Base-by-base conservation (phyloP, 2,888 invertebrate genomes). In the Conchocele bisecta region DNA sequence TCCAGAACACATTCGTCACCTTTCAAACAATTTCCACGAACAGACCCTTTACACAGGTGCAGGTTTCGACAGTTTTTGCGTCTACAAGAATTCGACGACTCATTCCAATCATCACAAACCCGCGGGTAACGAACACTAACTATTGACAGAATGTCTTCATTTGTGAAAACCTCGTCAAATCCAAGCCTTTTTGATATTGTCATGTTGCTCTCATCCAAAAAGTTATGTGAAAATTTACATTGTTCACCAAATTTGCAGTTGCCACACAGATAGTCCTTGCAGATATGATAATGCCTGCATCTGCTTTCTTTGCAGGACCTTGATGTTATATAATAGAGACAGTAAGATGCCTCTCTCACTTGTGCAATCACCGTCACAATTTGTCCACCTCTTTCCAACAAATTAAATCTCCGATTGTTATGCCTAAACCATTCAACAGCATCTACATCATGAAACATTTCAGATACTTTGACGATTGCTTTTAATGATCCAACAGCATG, bases 21-120 rank as follows among this genome's bases (percentile, higher is more conserved):
- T 31, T 20, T 5, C 26, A 29, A 58, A 35, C 67, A 67, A 15
- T 50, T 29, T n/a, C 60, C 54, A 37, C 39, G 54, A 9, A 67
- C 33, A 41, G 48, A 60, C 9, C 50, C 42, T 60, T 53, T 60
- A 39, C 67, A 67, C 24, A 67, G 31, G 41, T 67, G 67, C 20
- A 67, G 61, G 33, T 60, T 20, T 1, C 26, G n/a, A 48, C 67
- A 60, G n/a, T 46, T 31, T 24, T 17, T 13, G 28, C 54, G 33
- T 13, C 26, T n/a, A 56, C 67, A 67, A 24, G 1, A 29, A n/a
- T 15, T 37, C n/a, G n/a, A n/a, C 13, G 24, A n/a, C 1, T 29
- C n/a, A n/a, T n/a, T n/a, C n/a, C n/a, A n/a, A n/a, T n/a, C n/a
- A n/a, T n/a, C n/a, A 41, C 41, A 41, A 17, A 41, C 41, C 17